Percentiles rank a stretch among this genome's conserved stretches.
Conservation (phyloP, 2,113 vertebrate species). For the Synchiropus splendidus region DNA sequence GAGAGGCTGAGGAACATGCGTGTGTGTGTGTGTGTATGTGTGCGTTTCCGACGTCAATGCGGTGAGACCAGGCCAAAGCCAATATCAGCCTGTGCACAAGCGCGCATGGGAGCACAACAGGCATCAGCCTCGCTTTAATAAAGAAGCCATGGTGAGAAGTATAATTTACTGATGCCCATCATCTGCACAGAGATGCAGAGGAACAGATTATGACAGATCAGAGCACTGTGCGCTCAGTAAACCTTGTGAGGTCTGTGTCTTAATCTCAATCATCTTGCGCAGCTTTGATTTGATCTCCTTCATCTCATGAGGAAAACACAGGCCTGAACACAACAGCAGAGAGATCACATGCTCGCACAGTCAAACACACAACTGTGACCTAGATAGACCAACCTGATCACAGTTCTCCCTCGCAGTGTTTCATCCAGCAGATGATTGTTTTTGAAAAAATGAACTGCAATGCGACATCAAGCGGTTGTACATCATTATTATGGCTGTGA, state of each 20-base stretch:
- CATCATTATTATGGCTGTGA: conserved; percentile 4
- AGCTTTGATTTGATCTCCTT: conserved; percentile 43
- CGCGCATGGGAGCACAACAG: too few species aligned
- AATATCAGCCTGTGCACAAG: too few species aligned
- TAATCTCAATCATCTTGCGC: conserved; percentile 33
- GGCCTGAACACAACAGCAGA: conserved; percentile 31
- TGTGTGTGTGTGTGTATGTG: too few species aligned
- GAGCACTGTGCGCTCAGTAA: conserved; percentile 3
- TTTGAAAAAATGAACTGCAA: conserved; percentile 6
- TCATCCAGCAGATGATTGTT: conserved; percentile 2
- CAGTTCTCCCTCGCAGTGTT: conserved; percentile 5
- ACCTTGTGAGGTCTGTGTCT: conserved; percentile 27
- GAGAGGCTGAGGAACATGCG: too few species aligned
- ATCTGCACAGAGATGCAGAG: background rate
- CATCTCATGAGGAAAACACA: conserved; percentile 30
- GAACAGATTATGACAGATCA: too few species aligned
- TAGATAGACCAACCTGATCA: conserved; percentile 18
- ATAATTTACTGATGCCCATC: too few species aligned
- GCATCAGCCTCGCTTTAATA: conserved; percentile 62
- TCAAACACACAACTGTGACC: conserved; percentile 16
- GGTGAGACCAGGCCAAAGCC: too few species aligned
- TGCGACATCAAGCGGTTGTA: conserved; percentile 2
- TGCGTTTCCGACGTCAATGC: too few species aligned
- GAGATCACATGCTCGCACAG: conserved; percentile 6
- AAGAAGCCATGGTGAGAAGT: conserved; percentile 19